Evolutionary conservation across 2,797 vertebrate genomes (phyloP).

Genomic region (Discoglossus pictus): DNA sequence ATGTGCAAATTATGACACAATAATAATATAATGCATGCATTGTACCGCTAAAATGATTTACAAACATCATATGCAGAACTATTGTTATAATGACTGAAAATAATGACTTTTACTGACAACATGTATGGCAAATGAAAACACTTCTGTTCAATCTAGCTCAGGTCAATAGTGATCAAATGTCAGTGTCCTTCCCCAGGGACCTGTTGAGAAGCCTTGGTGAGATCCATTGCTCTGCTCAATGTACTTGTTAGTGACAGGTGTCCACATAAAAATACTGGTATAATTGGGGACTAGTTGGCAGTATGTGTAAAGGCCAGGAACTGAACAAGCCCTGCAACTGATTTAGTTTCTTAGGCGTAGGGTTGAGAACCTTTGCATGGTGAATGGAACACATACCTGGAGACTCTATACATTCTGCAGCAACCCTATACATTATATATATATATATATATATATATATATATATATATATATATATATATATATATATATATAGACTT

Average conservation of each 20-base stretch:
- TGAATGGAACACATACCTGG: too few relatives aligned
- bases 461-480: too few relatives aligned
- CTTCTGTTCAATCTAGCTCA: conserved; percentile 42
- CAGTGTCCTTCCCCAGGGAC: conserved; percentile 42
- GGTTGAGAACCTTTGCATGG: too few relatives aligned
- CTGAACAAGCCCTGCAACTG: not conserved
- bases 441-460: too few relatives aligned
- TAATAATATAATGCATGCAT: too few relatives aligned
- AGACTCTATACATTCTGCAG: too few relatives aligned
- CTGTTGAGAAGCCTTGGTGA: conserved; percentile 34
- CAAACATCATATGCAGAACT: conserved; percentile 31
- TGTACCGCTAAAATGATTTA: conserved; percentile 7
- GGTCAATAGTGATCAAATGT: conserved; percentile 53
- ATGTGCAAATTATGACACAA: too few relatives aligned
- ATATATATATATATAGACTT: too few relatives aligned
- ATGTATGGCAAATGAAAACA: conserved; percentile 49
- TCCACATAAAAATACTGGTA: conserved; percentile 46
- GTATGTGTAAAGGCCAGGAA: conserved; percentile 36
- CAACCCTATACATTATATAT: too few relatives aligned
- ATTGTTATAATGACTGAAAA: conserved; percentile 36
- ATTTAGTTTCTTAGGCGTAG: conserved; percentile 3
- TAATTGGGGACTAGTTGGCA: conserved; percentile 47
- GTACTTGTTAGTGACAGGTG: conserved; percentile 51
- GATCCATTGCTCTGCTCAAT: conserved; percentile 52
- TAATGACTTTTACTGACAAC: conserved; percentile 45